These are phyloP conservation scores for Notodonta dromedarius DNA, from an alignment of 2,888 invertebrate species.

Conservation along the genomic window DNA sequence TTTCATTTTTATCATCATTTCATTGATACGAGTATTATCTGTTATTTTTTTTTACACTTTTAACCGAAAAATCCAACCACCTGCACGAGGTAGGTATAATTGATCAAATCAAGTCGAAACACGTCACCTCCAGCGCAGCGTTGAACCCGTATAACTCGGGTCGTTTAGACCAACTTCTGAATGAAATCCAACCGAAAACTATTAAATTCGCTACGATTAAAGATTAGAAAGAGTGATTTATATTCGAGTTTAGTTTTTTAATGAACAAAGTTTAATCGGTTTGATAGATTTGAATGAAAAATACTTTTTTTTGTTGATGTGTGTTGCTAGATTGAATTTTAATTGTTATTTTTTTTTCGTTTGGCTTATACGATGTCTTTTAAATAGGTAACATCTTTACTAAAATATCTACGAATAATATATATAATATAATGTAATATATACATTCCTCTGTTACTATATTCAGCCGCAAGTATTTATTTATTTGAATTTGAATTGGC, in stretches of 20 bases:
- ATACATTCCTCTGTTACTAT: too few species aligned
- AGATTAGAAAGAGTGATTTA: slow-evolving; percentile 30
- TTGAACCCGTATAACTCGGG: background rate
- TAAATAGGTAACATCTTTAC: too few species aligned
- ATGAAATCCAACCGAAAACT: slow-evolving; percentile 23
- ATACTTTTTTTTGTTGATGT: background rate
- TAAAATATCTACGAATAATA: too few species aligned
- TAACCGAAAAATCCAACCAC: background rate
- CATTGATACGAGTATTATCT: too few species aligned
- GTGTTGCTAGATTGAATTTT: too few species aligned
- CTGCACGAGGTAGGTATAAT: slow-evolving; percentile 22
- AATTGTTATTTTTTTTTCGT: too few species aligned
- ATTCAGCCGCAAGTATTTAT: too few species aligned
- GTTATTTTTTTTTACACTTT: background rate
- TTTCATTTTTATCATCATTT: too few species aligned
- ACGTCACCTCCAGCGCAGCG: slow-evolving; percentile 24
- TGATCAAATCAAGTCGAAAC: slow-evolving; percentile 37
- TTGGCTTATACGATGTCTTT: too few species aligned
- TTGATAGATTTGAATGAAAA: slow-evolving; percentile 20
- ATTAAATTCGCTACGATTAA: slow-evolving; percentile 26
- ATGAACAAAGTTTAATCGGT: slow-evolving; percentile 27
- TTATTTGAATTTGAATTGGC: too few species aligned
- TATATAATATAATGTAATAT: too few species aligned
- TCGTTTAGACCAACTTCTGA: background rate
- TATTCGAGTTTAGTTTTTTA: slow-evolving; percentile 21